A percentile compares a stretch with the other conserved stretches of the same genome.
Evolutionary conservation across 2,888 invertebrate species (phyloP).

Genomic region (Campopleginae sp.): DNA sequence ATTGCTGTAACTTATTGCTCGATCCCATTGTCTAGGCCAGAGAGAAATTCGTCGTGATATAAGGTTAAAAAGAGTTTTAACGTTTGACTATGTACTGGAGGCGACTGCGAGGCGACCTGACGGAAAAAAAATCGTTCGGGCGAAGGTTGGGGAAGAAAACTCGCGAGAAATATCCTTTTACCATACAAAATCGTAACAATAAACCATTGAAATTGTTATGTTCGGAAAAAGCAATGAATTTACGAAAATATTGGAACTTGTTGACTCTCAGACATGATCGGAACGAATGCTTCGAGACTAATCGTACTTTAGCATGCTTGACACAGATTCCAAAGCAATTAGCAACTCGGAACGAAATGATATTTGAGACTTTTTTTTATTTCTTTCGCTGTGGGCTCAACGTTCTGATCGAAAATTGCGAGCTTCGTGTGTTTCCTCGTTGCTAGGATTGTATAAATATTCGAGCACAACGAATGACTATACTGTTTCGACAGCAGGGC

Average conservation of each 20-base stretch:
- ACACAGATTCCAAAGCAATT: conserved; percentile 41
- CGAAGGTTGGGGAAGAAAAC: conserved; percentile 2
- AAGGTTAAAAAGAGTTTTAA: not conserved
- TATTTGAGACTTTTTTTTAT: not conserved
- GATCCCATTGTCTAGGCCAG: not conserved
- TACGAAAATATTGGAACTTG: not conserved
- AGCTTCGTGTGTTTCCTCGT: conserved; percentile 49
- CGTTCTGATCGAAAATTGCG: conserved; percentile 36
- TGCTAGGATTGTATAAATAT: conserved; percentile 22
- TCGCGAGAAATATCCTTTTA: not conserved
- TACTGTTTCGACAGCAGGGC: conserved; percentile 53
- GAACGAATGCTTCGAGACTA: not conserved
- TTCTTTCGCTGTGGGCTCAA: conserved; percentile 34
- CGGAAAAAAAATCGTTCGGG: conserved; percentile 18
- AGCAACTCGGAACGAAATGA: conserved; percentile 8
- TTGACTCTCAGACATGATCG: not conserved
- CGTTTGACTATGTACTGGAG: not conserved
- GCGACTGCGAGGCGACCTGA: not conserved
- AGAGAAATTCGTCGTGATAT: not conserved
- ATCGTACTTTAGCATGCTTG: not conserved
- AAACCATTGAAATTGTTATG: not conserved
- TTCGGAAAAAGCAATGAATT: not conserved
- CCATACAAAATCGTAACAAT: not conserved
- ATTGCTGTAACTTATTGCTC: not conserved
- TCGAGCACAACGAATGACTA: conserved; percentile 33